These are phyloP conservation scores for Coboldia fuscipes DNA, from an alignment of 1,140 invertebrate genomes.

Conservation along the genomic window DNA sequence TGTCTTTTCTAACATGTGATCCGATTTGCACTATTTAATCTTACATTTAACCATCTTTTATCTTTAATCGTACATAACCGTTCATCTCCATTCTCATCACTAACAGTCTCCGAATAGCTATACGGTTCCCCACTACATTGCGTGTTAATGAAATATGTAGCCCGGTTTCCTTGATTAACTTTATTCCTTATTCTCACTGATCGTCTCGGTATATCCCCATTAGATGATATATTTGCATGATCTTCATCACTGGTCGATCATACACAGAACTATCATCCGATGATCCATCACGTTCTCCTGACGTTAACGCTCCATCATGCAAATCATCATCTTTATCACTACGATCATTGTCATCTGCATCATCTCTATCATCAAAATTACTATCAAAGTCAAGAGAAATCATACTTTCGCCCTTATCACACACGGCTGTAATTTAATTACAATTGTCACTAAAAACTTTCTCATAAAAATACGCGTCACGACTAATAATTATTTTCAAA, in stretches of 20 bases:
- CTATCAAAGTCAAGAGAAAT: neutral
- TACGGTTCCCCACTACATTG: too few relatives aligned
- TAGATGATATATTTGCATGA: too few relatives aligned
- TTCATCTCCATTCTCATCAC: too few relatives aligned
- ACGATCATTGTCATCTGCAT: neutral
- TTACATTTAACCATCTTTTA: conserved; percentile 5
- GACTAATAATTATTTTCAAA: conserved; percentile 9
- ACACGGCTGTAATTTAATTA: neutral
- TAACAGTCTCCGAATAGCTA: too few relatives aligned
- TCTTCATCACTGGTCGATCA: too few relatives aligned
- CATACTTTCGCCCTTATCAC: neutral
- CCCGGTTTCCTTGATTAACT: too few relatives aligned
- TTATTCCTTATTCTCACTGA: too few relatives aligned
- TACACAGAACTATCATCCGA: too few relatives aligned
- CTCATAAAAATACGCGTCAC: conserved; percentile 13
- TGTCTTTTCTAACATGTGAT: neutral
- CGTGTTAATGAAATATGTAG: too few relatives aligned
- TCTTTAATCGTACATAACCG: too few relatives aligned
- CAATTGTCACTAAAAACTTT: conserved; percentile 2
- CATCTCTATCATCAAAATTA: neutral
- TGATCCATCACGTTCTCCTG: neutral
- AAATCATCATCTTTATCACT: neutral
- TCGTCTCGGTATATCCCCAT: too few relatives aligned
- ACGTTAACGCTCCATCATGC: neutral
- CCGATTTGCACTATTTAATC: neutral